A percentile compares a stretch with the other conserved stretches of the same genome.
These are phyloP conservation scores for Matsumyia berberina DNA, from an alignment of 2,888 invertebrate genomes.

Conservation along the genomic window DNA sequence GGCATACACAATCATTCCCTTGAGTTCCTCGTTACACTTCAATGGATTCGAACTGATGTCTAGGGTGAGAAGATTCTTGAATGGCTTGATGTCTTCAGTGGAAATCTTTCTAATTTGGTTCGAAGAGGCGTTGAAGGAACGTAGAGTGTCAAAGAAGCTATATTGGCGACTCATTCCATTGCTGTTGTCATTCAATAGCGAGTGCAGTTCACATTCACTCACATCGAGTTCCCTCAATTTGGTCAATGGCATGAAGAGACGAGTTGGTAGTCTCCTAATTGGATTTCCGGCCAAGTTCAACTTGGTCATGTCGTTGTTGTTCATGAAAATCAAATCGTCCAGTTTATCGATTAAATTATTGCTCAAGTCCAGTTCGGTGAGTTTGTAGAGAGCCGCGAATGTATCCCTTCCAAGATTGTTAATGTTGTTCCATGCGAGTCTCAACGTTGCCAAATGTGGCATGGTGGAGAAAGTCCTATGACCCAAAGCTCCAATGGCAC, in stretches of 20 bases:
- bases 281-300: constrained; percentile 90
- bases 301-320: constrained; percentile 87
- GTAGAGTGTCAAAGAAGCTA: constrained; percentile 85
- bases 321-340: constrained; percentile 87
- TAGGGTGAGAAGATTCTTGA: constrained; percentile 84
- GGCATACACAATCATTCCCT: constrained; percentile 86
- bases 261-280: constrained; percentile 87
- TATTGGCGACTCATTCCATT: constrained; percentile 81
- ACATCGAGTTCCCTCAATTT: constrained; percentile 88
- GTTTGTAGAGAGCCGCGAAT: constrained; percentile 86
- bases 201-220: constrained; percentile 88
- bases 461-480: constrained; percentile 89
- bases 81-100: constrained; percentile 80
- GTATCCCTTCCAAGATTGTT: constrained; percentile 86
- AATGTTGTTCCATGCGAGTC: constrained; percentile 88
- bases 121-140: constrained; percentile 85
- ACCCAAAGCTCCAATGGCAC: constrained; percentile 87
- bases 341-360: constrained; percentile 88
- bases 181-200: constrained; percentile 87
- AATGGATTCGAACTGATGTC: constrained; percentile 88
- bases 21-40: constrained; percentile 88
- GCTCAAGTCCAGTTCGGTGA: constrained; percentile 90
- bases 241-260: constrained; percentile 87
- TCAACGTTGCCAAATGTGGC: constrained; percentile 88
- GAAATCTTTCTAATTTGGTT: constrained; percentile 82